Percentiles rank a stretch among this genome's conserved stretches.
Conservation (phyloP, 2,888 invertebrate genomes). For the Cotesia congregata region DNA sequence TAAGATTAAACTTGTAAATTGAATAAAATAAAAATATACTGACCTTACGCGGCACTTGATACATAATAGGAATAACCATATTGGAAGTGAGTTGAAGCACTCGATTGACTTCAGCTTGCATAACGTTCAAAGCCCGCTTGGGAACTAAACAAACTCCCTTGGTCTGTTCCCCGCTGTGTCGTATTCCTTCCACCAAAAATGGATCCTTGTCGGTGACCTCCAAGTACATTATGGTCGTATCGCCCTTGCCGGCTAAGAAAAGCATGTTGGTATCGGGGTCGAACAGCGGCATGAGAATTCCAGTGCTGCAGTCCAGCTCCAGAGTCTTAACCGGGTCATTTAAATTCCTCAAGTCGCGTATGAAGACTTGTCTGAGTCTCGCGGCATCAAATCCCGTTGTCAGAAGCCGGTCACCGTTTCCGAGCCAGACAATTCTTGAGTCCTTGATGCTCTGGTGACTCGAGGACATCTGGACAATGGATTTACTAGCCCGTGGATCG, state of each 20-base stretch:
- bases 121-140: constrained; percentile 92
- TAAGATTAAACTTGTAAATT: not conserved
- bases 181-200: constrained; percentile 87
- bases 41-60: constrained; percentile 94
- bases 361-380: constrained; percentile 88
- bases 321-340: constrained; percentile 82
- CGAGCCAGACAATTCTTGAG: constrained; percentile 92
- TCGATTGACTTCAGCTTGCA: constrained; percentile 96
- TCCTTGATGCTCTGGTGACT: constrained; percentile 94
- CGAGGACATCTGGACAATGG: constrained; percentile 74
- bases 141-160: constrained; percentile 94
- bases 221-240: constrained; percentile 90
- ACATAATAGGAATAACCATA: constrained; percentile 92
- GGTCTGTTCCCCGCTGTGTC: constrained; percentile 94
- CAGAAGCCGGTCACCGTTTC: constrained; percentile 84
- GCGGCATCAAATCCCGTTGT: constrained; percentile 93
- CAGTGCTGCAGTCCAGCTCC: constrained; percentile 88
- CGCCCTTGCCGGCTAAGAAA: constrained; percentile 95
- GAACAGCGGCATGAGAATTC: constrained; percentile 91
- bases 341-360: constrained; percentile 89
- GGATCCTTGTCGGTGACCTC: constrained; percentile 93
- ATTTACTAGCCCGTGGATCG: constrained; percentile 78
- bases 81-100: constrained; percentile 88
- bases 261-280: constrained; percentile 96
- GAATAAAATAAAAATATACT: constrained; percentile 28